Conservation (phyloP, 2,797 vertebrate species). For the Rhynchotus rufescens region DNA sequence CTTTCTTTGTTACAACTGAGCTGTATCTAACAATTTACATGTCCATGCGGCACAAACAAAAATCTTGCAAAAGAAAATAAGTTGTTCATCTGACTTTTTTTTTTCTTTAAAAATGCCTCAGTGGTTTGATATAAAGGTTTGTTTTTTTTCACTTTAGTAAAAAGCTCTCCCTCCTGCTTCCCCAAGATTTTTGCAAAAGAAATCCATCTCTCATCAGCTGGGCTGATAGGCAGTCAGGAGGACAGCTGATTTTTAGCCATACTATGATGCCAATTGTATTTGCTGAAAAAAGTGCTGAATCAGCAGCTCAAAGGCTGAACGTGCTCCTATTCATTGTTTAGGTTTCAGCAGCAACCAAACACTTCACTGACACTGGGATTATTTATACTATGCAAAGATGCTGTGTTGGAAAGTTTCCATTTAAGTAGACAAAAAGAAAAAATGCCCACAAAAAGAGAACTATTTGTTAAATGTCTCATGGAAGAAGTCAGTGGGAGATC, state of each 20-base stretch:
- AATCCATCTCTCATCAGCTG: background rate
- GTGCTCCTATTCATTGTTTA: background rate
- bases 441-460: background rate
- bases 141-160: background rate
- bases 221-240: background rate
- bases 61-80: background rate
- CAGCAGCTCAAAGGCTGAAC: background rate
- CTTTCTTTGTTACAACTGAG: background rate
- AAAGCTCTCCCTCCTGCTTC: background rate
- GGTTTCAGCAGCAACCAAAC: background rate
- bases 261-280: background rate
- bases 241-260: background rate
- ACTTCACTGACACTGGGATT: background rate
- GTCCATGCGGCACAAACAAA: background rate
- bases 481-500: background rate
- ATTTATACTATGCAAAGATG: rapidly evolving
- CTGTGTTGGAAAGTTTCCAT: background rate
- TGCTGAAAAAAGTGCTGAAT: background rate
- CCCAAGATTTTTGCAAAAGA: background rate
- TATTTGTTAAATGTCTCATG: background rate
- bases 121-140: background rate
- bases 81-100: background rate
- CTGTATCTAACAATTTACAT: background rate
- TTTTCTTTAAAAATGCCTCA: background rate
- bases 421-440: background rate